phyloP scores from a whole-genome alignment of 2,113 vertebrate species.

The Dryoscopus gambensis region DNA sequence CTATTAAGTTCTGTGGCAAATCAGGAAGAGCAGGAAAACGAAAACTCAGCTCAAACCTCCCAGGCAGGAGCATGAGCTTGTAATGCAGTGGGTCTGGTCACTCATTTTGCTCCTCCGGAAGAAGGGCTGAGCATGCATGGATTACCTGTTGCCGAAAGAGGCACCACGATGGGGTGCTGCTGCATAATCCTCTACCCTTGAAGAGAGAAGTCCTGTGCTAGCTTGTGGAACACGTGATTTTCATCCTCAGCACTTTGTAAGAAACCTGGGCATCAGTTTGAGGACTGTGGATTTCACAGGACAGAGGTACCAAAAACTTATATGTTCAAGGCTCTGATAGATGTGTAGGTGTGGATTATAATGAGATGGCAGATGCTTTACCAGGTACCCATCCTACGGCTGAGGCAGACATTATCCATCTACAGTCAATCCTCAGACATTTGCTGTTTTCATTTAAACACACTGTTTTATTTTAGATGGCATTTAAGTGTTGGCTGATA shows the following conservation, averaged over 20 bases:
- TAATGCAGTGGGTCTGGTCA: background rate
- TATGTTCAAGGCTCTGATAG: background rate
- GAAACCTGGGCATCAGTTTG: background rate
- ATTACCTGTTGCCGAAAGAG: accelerated
- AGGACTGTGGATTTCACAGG: background rate
- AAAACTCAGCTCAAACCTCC: accelerated
- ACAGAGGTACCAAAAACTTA: accelerated
- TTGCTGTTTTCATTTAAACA: background rate
- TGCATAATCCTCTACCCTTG: accelerated
- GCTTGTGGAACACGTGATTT: background rate
- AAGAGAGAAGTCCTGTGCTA: no score
- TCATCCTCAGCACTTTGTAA: accelerated
- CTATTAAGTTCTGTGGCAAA: background rate
- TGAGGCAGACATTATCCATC: background rate
- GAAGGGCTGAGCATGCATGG: accelerated
- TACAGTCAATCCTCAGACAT: background rate
- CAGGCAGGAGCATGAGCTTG: background rate
- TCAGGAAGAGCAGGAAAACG: background rate
- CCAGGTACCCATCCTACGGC: background rate
- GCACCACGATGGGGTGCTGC: accelerated
- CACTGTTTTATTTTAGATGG: background rate
- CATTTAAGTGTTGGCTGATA: background rate
- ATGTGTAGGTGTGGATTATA: background rate
- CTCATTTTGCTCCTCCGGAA: background rate
- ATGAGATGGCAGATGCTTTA: background rate